Evolutionary conservation across 2,113 vertebrate species (phyloP), one percentile per base, ranked within the genome.

Genomic region (Phalacrocorax aristotelis): DNA sequence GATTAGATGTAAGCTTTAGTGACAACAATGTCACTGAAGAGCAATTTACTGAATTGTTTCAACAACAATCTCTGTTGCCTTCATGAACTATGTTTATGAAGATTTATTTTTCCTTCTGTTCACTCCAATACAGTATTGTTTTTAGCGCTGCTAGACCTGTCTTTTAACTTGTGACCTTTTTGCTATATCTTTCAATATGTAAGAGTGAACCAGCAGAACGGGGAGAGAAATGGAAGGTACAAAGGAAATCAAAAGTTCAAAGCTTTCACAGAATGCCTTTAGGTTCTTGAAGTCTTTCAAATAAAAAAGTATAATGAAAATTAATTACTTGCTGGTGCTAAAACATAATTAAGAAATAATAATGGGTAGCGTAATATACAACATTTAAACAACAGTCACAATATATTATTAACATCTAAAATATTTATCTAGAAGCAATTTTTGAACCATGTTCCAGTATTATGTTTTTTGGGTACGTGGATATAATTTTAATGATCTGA

Each of bases 251-350:
- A 7, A 57, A 93, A 94, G 90, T 96, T 96, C 93, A 95, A 83
- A 97, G 90, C 84, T 90, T 92, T 90, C 58, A 74, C 38, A 60
- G 44, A 90, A 90, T 93, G 95, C 83, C 92, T 92, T 77, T 58
- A 93, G 82, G 71, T 96, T 86, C 54, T 86, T 83, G 32, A 76
- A 89, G 36, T 76, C 77, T 94, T 96, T 95, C 82, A 96, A 93
- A 82, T 93, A 86, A 64, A 61, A 90, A 54, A 88, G 22, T 90
- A 92, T 58, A 49, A 91, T 78, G 62, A 91, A 96, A 92, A 95
- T 92, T 88, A 95, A 96, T 90, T 92, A 92, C 64, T 89, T 92
- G 15, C 51, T 66, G 7, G 44, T 89, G 46, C 75, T 34, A 86
- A 83, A 89, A 36, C 30, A 79, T 84, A 93, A 89, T 94, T 89